Evolutionary conservation across 2,888 invertebrate species (phyloP).

Genomic region (Torymus aiolomorphi): DNA sequence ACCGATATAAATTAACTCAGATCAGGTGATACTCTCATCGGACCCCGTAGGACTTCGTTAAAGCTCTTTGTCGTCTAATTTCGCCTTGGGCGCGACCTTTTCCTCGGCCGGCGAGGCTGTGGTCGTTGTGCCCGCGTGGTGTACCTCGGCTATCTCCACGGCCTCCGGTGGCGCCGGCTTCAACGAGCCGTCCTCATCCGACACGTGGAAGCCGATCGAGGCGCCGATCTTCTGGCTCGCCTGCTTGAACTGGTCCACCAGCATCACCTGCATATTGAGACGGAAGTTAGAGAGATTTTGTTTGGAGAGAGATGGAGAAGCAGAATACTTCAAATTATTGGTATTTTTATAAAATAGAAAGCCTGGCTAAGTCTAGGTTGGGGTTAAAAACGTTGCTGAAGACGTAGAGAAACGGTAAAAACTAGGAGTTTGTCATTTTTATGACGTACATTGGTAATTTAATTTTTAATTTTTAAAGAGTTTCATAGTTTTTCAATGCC

Average conservation of each 20-base stretch:
- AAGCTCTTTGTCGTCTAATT: slow-evolving; percentile 68
- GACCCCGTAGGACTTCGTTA: slow-evolving; percentile 54
- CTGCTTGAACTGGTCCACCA: slow-evolving; percentile 87
- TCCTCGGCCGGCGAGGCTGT: slow-evolving; percentile 58
- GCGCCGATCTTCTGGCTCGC: slow-evolving; percentile 91
- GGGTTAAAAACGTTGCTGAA: too few relatives aligned
- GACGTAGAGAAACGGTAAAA: too few relatives aligned
- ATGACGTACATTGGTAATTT: too few relatives aligned
- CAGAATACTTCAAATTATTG: too few relatives aligned
- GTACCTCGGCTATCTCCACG: slow-evolving; percentile 72
- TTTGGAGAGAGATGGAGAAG: neutral
- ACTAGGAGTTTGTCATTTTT: too few relatives aligned
- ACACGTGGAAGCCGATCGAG: slow-evolving; percentile 86
- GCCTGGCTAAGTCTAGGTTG: too few relatives aligned
- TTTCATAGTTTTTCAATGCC: too few relatives aligned
- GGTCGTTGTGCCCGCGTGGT: slow-evolving; percentile 63
- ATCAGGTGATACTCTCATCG: too few relatives aligned
- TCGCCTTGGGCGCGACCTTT: slow-evolving; percentile 58
- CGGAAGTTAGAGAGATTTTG: neutral
- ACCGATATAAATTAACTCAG: too few relatives aligned
- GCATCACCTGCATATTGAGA: slow-evolving; percentile 74
- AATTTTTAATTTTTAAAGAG: too few relatives aligned
- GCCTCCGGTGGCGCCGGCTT: slow-evolving; percentile 70
- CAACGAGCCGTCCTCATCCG: slow-evolving; percentile 80
- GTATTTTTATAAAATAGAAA: too few relatives aligned